phyloP scores from a whole-genome alignment of 2,113 vertebrate genomes.

The Morone saxatilis region DNA sequence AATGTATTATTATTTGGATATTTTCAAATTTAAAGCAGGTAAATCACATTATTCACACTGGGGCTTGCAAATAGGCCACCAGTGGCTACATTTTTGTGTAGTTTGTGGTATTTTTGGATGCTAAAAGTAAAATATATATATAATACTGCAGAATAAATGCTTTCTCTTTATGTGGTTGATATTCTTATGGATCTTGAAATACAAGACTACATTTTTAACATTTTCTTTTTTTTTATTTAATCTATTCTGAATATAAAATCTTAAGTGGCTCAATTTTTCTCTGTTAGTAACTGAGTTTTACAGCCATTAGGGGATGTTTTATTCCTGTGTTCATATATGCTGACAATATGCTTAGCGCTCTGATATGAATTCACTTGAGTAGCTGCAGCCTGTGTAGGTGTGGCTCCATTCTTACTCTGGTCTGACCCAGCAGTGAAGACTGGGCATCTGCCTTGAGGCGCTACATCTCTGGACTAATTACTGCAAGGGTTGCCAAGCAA shows the following conservation, averaged over 20 bases:
- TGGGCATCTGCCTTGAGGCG: slow-evolving; percentile 75
- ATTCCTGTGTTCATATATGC: slow-evolving; percentile 51
- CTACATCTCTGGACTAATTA: slow-evolving; percentile 83
- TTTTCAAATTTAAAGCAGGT: slow-evolving; percentile 24
- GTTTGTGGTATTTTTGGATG: neutral
- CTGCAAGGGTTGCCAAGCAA: slow-evolving; percentile 88
- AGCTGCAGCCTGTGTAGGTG: slow-evolving; percentile 73
- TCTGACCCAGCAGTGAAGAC: slow-evolving; percentile 78
- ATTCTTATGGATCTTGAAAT: neutral
- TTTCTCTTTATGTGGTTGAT: neutral
- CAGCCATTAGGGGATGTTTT: slow-evolving; percentile 42
- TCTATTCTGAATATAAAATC: slow-evolving; percentile 24
- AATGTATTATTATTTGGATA: neutral
- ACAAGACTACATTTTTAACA: neutral
- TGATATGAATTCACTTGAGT: slow-evolving; percentile 65
- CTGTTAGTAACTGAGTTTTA: slow-evolving; percentile 48
- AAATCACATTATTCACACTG: slow-evolving; percentile 9
- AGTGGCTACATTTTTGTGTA: neutral
- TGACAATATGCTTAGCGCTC: slow-evolving; percentile 56
- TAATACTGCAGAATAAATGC: neutral
- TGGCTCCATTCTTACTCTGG: slow-evolving; percentile 67
- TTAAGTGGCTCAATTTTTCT: slow-evolving; percentile 12
- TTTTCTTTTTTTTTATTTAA: neutral
- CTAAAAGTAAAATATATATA: too few species aligned
- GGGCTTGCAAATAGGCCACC: neutral